A percentile compares a stretch with the other conserved stretches of the same genome.
Conservation (phyloP, 2,113 vertebrate genomes). For the Eulemur rufifrons region DNA sequence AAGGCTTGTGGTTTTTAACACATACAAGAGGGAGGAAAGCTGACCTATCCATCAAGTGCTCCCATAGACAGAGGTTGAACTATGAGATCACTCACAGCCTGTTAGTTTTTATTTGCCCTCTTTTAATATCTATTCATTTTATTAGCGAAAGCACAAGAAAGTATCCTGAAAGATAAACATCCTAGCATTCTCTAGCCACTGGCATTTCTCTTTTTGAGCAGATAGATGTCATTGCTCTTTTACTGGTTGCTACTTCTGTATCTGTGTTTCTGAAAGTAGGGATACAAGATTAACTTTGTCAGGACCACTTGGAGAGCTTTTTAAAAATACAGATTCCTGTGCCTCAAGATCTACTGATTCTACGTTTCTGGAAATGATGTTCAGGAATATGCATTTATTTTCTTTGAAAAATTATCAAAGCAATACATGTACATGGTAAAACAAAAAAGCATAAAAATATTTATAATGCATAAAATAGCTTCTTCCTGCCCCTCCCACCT, state of each 20-base stretch:
- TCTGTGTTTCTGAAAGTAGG: background rate
- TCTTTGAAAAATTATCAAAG: background rate
- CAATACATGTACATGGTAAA: background rate
- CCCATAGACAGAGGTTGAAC: background rate
- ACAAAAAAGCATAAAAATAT: background rate
- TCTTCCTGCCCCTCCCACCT: background rate
- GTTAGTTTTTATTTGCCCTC: background rate
- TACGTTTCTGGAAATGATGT: background rate
- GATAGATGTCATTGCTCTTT: background rate
- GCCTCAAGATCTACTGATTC: background rate
- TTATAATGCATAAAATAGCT: background rate
- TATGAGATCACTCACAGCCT: background rate
- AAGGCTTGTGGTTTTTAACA: slow-evolving; percentile 19
- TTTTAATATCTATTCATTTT: background rate
- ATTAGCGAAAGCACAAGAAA: background rate
- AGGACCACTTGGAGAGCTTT: background rate
- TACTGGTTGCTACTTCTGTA: background rate
- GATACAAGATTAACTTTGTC: background rate
- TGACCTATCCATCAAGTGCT: background rate
- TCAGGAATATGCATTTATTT: background rate
- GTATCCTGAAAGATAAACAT: background rate
- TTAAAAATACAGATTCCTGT: background rate
- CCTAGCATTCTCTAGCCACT: background rate
- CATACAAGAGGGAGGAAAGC: background rate
- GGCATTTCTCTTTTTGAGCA: background rate